phyloP scores from a whole-genome alignment of 2,888 invertebrate species.

The Keiferia lycopersicella region DNA sequence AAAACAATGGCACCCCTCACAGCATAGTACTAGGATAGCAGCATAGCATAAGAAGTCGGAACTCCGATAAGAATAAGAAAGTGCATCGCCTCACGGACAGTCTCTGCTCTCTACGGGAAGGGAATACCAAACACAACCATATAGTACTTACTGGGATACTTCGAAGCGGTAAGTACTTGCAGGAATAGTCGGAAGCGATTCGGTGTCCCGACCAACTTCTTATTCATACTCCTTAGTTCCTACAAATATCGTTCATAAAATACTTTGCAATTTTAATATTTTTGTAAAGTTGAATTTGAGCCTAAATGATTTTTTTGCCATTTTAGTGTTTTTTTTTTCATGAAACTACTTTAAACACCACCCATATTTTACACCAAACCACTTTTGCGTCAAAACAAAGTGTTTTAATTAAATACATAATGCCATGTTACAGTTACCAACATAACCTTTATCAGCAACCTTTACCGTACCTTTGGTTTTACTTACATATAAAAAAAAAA shows the following conservation, averaged over 20 bases:
- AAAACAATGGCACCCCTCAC: not conserved
- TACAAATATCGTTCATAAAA: not conserved
- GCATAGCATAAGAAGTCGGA: conserved; percentile 10
- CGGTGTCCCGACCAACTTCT: not conserved
- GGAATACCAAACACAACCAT: conserved; percentile 6
- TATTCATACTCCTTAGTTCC: not conserved
- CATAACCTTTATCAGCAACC: too few relatives aligned
- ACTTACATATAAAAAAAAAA: too few relatives aligned
- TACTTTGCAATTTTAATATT: too few relatives aligned
- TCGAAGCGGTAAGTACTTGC: conserved; percentile 6
- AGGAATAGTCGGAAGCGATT: conserved; percentile 7
- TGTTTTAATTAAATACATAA: too few relatives aligned
- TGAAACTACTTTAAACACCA: too few relatives aligned
- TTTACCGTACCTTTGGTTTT: too few relatives aligned
- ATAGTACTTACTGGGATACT: conserved; percentile 10
- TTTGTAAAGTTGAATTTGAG: too few relatives aligned
- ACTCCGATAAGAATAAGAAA: conserved; percentile 49
- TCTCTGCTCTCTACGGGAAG: conserved; percentile 4
- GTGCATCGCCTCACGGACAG: conserved; percentile 49
- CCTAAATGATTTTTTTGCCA: too few relatives aligned
- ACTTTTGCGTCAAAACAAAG: too few relatives aligned
- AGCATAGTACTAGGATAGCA: not conserved
- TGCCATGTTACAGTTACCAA: too few relatives aligned
- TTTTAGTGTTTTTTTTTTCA: too few relatives aligned
- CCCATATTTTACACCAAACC: too few relatives aligned